phyloP scores from a whole-genome alignment of 2,888 invertebrate species.

The Caenorhabditis becei region DNA sequence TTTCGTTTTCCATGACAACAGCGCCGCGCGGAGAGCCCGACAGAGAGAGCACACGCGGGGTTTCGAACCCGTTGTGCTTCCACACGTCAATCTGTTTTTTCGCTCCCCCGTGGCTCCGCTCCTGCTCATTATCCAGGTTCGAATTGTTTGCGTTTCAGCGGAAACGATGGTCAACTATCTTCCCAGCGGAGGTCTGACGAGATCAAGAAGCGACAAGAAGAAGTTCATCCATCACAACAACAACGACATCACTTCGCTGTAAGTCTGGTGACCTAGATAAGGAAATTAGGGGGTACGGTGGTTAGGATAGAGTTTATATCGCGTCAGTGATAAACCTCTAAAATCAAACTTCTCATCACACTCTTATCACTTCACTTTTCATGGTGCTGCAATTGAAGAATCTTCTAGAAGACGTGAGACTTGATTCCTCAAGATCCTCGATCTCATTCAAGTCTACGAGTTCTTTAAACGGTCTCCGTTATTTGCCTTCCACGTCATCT shows the following conservation, averaged over 20 bases:
- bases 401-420: too few relatives aligned
- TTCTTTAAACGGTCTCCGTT: too few relatives aligned
- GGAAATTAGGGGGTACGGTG: conserved; percentile 2
- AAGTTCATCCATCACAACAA: conserved; percentile 30
- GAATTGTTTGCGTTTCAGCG: too few relatives aligned
- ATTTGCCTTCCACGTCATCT: too few relatives aligned
- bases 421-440: too few relatives aligned
- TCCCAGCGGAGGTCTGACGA: conserved; percentile 28
- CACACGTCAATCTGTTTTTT: background rate
- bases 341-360: too few relatives aligned
- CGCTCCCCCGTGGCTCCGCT: background rate
- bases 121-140: background rate
- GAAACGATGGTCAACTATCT: conserved; percentile 38
- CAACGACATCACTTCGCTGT: conserved; percentile 45
- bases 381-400: too few relatives aligned
- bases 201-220: conserved; percentile 48
- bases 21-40: background rate
- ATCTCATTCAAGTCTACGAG: too few relatives aligned
- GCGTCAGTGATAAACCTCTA: too few relatives aligned
- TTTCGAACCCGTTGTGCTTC: conserved; percentile 16
- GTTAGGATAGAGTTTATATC: too few relatives aligned
- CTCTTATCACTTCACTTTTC: too few relatives aligned
- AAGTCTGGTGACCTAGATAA: too few relatives aligned
- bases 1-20: conserved; percentile 46
- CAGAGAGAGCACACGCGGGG: conserved; percentile 21